Evolutionary conservation across 2,888 invertebrate genomes (phyloP).

Genomic region (Palloptera scutellata): DNA sequence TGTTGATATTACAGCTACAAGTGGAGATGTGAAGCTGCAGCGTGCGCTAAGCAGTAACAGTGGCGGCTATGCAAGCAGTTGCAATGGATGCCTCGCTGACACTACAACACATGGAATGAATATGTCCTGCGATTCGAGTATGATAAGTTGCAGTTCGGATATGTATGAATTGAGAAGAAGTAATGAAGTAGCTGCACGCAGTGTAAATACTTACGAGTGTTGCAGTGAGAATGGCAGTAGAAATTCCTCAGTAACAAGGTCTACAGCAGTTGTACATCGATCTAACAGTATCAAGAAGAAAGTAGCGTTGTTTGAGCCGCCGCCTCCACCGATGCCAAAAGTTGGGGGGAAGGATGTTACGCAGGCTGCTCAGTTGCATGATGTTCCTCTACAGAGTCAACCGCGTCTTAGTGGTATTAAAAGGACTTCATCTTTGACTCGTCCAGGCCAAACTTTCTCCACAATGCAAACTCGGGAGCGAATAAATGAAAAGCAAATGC

Average conservation of each 20-base stretch:
- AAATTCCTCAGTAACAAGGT: slow-evolving; percentile 74
- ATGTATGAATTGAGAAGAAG: slow-evolving; percentile 63
- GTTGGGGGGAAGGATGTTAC: not conserved
- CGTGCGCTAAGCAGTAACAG: slow-evolving; percentile 69
- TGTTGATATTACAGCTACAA: slow-evolving; percentile 70
- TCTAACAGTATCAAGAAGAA: slow-evolving; percentile 67
- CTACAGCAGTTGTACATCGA: slow-evolving; percentile 33
- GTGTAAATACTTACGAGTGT: slow-evolving; percentile 54
- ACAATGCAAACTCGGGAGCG: slow-evolving; percentile 69
- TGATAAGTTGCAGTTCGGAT: slow-evolving; percentile 80
- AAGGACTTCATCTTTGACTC: slow-evolving; percentile 62
- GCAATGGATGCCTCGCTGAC: slow-evolving; percentile 59
- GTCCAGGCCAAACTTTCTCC: slow-evolving; percentile 56
- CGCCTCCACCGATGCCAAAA: slow-evolving; percentile 12
- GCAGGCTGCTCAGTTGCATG: slow-evolving; percentile 22
- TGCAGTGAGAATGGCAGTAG: slow-evolving; percentile 80
- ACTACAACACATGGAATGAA: slow-evolving; percentile 30
- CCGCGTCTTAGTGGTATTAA: slow-evolving; percentile 67
- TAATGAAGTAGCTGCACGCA: slow-evolving; percentile 30
- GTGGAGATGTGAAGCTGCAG: slow-evolving; percentile 63
- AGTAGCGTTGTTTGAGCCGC: slow-evolving; percentile 68
- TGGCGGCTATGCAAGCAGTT: slow-evolving; percentile 75
- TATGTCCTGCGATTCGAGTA: slow-evolving; percentile 79
- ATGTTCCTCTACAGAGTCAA: slow-evolving; percentile 42
- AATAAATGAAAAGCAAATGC: slow-evolving; percentile 67